Percentiles rank a stretch among this genome's conserved stretches.
phyloP scores from a whole-genome alignment of 1,140 invertebrate species.

The Chionoecetes opilio region DNA sequence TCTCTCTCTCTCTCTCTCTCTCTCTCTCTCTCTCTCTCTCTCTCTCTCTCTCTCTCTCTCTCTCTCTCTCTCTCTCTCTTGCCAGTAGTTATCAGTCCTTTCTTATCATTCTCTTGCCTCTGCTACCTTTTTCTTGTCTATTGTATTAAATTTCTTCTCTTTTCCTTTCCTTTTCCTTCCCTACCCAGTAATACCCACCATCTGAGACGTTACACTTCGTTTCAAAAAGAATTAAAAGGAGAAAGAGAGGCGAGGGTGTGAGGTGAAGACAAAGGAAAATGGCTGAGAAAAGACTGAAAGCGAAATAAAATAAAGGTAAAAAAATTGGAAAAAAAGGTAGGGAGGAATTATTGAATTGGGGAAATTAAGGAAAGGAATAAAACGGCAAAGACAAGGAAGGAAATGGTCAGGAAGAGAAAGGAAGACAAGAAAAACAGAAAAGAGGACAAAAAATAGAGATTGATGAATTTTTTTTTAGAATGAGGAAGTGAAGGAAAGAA shows the following conservation, averaged over 20 bases:
- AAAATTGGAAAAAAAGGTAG: neutral
- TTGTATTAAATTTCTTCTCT: neutral
- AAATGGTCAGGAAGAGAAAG: neutral
- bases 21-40: neutral
- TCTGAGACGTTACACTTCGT: neutral
- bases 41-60: conserved; percentile 46
- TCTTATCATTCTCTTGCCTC: neutral
- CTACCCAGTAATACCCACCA: neutral
- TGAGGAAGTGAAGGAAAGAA: neutral
- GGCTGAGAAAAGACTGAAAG: too few species aligned
- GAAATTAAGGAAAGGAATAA: neutral
- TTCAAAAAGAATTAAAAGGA: neutral
- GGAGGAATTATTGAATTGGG: neutral
- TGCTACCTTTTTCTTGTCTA: neutral
- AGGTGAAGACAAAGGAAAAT: too few species aligned
- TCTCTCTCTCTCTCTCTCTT: conserved; percentile 32
- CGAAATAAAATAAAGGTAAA: neutral
- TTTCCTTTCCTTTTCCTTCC: neutral
- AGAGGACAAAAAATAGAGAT: neutral
- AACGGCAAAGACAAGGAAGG: neutral
- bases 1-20: neutral
- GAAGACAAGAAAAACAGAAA: neutral
- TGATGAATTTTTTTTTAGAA: neutral
- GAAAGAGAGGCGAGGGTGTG: too few species aligned
- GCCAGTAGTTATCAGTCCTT: neutral